Conservation (phyloP, 1,140 invertebrate species). For the Campodea augens region DNA sequence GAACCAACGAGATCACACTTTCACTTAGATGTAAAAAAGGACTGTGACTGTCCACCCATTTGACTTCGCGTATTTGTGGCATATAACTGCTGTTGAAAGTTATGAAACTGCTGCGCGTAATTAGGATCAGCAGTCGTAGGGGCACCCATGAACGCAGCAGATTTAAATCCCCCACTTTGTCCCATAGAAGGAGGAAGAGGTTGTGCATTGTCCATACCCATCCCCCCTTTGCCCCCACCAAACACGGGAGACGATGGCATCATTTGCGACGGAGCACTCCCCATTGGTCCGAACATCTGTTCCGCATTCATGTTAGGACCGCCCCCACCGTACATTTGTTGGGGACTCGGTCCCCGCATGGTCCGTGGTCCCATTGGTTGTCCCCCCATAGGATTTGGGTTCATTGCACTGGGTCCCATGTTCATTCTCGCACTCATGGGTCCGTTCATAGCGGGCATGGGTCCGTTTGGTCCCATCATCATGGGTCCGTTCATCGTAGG, state of each 20-base stretch:
- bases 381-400: too few species aligned
- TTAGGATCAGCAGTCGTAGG: conserved; percentile 71
- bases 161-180: conserved; percentile 48
- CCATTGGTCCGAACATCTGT: conserved; percentile 30
- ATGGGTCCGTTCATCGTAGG: background rate
- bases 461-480: background rate
- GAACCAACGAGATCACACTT: background rate
- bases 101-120: conserved; percentile 85
- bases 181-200: conserved; percentile 61
- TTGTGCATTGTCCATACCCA: conserved; percentile 36
- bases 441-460: too few species aligned
- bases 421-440: too few species aligned
- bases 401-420: too few species aligned
- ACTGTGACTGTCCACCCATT: conserved; percentile 13
- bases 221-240: conserved; percentile 9
- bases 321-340: too few species aligned
- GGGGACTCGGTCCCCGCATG: too few species aligned
- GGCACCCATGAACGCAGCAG: conserved; percentile 56
- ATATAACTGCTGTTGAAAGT: conserved; percentile 86
- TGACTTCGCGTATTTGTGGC: conserved; percentile 58
- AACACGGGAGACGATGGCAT: conserved; percentile 20
- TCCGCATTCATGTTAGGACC: too few species aligned
- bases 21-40: conserved; percentile 12
- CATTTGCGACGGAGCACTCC: conserved; percentile 23
- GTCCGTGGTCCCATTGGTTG: too few species aligned